Evolutionary conservation across 2,888 invertebrate genomes (phyloP).

Genomic region (Elysia crispata): DNA sequence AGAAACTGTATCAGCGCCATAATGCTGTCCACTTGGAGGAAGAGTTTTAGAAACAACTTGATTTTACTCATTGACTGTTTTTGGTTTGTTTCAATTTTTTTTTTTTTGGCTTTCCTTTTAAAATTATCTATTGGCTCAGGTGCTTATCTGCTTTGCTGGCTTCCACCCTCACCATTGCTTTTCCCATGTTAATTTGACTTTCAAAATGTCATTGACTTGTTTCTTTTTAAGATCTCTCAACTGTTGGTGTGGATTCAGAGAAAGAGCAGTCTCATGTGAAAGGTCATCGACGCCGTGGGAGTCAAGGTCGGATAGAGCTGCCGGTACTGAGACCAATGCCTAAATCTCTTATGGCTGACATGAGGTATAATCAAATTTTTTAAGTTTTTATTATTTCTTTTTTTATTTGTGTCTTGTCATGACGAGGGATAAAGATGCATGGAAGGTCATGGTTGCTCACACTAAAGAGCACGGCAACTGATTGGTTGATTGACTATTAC

Average conservation of each 20-base stretch:
- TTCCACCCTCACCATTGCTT: background rate
- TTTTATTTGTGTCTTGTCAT: no score
- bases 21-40: no score
- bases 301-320: conserved; percentile 73
- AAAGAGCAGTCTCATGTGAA: conserved; percentile 55
- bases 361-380: conserved; percentile 82
- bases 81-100: no score
- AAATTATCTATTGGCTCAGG: background rate
- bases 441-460: no score
- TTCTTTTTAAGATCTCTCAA: conserved; percentile 83
- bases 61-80: no score
- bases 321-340: conserved; percentile 86
- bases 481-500: no score
- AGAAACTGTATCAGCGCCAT: no score
- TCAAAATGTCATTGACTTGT: background rate
- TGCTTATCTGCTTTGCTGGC: background rate
- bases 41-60: no score
- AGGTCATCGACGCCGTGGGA: conserved; percentile 66
- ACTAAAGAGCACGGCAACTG: no score
- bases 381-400: no score
- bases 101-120: no score
- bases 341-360: conserved; percentile 91
- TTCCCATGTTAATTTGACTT: background rate
- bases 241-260: conserved; percentile 82
- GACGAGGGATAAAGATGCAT: no score